These are phyloP conservation scores for Ptychochromis oligacanthus DNA, from an alignment of 2,113 vertebrate species.

Conservation along the genomic window DNA sequence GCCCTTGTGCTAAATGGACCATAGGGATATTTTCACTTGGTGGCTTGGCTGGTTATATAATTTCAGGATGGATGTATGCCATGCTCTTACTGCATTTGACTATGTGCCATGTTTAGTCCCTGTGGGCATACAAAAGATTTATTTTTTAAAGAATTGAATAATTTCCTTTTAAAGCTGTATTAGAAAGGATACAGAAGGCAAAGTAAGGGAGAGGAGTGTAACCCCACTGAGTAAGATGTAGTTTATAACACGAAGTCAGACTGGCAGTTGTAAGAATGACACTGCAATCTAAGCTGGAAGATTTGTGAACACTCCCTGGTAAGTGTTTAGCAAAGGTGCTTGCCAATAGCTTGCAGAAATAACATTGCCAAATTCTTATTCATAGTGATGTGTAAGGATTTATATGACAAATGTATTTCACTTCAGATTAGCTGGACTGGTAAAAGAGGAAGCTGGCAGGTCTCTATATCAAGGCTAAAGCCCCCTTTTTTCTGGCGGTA, in stretches of 20 bases:
- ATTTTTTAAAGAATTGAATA: constrained; percentile 12
- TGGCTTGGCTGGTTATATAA: constrained; percentile 3
- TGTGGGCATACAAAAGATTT: not conserved
- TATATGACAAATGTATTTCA: constrained; percentile 64
- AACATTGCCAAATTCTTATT: constrained; percentile 64
- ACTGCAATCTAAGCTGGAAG: constrained; percentile 50
- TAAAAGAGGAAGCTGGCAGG: constrained; percentile 9
- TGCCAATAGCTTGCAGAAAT: constrained; percentile 40
- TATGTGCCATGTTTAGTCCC: constrained; percentile 16
- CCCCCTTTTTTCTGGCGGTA: not conserved
- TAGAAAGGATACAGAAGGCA: constrained; percentile 13
- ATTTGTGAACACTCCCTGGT: constrained; percentile 54
- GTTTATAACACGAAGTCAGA: constrained; percentile 30
- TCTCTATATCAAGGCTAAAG: constrained; percentile 47
- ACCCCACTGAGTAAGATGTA: not conserved
- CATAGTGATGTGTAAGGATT: constrained; percentile 45
- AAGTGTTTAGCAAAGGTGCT: constrained; percentile 59
- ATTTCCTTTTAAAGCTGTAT: constrained; percentile 3
- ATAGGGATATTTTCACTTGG: constrained; percentile 3
- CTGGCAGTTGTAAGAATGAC: constrained; percentile 32
- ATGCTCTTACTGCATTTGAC: not conserved
- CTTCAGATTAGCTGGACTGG: constrained; percentile 56
- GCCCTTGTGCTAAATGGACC: constrained; percentile 5
- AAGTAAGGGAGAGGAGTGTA: not conserved
- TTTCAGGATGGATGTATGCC: not conserved